A percentile compares a stretch with the other conserved stretches of the same genome.
These are phyloP conservation scores for Poeciliopsis prolifica DNA, from an alignment of 2,113 vertebrate species.

Conservation along the genomic window DNA sequence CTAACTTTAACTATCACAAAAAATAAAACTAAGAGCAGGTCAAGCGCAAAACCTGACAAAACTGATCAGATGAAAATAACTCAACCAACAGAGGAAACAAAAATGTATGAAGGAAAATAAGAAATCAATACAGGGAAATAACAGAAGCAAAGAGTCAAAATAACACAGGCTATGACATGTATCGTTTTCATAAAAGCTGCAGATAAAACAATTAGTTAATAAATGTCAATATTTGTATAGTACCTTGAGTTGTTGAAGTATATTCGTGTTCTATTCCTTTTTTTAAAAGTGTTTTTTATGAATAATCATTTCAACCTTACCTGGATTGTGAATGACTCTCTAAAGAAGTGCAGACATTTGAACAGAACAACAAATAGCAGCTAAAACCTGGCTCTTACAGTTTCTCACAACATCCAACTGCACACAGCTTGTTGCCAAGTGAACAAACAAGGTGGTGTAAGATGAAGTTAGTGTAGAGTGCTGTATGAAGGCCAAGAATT, in stretches of 20 bases:
- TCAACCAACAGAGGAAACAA: no score
- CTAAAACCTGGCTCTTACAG: conserved; percentile 29
- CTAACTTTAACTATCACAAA: no score
- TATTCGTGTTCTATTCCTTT: conserved; percentile 4
- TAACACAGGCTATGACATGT: neutral
- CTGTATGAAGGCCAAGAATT: conserved; percentile 38
- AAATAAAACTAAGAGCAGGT: no score
- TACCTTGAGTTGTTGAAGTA: neutral
- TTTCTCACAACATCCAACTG: conserved; percentile 25
- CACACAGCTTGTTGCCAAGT: conserved; percentile 31
- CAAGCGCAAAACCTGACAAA: no score
- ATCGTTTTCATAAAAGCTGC: conserved; percentile 34
- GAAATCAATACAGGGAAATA: no score
- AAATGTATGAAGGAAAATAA: no score
- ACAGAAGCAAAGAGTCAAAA: no score
- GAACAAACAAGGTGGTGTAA: conserved; percentile 49
- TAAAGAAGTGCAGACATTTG: conserved; percentile 17
- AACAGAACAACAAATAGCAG: conserved; percentile 27
- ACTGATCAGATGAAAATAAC: no score
- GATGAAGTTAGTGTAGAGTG: conserved; percentile 38
- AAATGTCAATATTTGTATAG: conserved; percentile 29
- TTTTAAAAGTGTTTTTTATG: conserved; percentile 2
- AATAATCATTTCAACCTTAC: conserved; percentile 11
- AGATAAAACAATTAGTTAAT: conserved; percentile 1
- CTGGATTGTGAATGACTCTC: neutral